phyloP scores from a whole-genome alignment of 2,797 vertebrate genomes.

The Sorex maritimensis region DNA sequence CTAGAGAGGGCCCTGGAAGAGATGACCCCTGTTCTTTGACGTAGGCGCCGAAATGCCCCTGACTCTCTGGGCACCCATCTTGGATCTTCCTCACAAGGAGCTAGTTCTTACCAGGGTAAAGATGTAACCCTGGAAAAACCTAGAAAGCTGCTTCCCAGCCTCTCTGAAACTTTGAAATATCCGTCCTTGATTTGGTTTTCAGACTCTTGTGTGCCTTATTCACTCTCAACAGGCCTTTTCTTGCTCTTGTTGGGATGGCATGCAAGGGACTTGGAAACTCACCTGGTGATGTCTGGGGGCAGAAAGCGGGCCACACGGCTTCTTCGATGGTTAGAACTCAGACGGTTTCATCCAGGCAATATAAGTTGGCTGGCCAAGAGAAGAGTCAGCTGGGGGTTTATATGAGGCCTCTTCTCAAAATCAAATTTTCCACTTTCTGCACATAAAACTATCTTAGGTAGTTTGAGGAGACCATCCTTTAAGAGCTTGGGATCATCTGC shows the following conservation, averaged over 20 bases:
- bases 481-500: not conserved
- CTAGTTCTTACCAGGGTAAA: not conserved
- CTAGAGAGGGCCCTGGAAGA: no score
- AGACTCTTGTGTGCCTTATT: not conserved
- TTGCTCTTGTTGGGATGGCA: not conserved
- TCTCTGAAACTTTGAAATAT: not conserved
- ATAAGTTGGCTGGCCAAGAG: no score
- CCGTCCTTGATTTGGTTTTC: not conserved
- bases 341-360: no score
- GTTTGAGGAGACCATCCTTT: not conserved
- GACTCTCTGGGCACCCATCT: no score
- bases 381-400: not conserved
- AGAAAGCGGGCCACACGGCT: fast-evolving
- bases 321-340: not conserved
- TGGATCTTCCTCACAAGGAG: not conserved
- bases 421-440: not conserved
- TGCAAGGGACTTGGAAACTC: not conserved
- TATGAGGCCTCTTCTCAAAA: not conserved
- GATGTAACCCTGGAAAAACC: not conserved
- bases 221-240: not conserved
- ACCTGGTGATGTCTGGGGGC: not conserved
- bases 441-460: not conserved
- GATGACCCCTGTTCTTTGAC: not conserved
- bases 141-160: not conserved
- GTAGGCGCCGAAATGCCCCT: not conserved